phyloP scores from a whole-genome alignment of 2,888 invertebrate species.

The Mamestra brassicae region DNA sequence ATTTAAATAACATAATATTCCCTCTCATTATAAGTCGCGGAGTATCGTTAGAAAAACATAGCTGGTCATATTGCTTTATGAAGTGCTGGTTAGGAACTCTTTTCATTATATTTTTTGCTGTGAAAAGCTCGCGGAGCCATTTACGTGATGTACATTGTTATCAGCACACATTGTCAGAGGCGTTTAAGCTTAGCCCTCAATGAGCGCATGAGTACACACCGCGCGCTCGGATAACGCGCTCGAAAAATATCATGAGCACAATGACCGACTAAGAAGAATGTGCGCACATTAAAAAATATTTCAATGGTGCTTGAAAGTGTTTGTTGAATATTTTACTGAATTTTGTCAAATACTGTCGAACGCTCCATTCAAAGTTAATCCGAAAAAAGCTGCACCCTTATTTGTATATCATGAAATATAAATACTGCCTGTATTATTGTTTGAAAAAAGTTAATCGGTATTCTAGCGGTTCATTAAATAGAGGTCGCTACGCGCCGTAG shows the following conservation, averaged over 20 bases:
- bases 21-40: conserved; percentile 19
- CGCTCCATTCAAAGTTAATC: background rate
- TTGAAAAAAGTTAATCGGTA: conserved; percentile 1
- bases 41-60: conserved; percentile 26
- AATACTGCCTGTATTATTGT: background rate
- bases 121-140: conserved; percentile 48
- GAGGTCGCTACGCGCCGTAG: conserved; percentile 22
- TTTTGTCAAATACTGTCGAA: background rate
- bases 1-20: conserved; percentile 51
- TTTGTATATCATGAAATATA: background rate
- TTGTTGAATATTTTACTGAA: background rate
- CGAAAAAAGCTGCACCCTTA: background rate
- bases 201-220: conserved; percentile 62
- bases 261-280: conserved; percentile 50
- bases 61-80: conserved; percentile 30
- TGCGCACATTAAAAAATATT: conserved; percentile 32
- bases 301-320: conserved; percentile 17
- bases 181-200: conserved; percentile 59
- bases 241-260: conserved; percentile 55
- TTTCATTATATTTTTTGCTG: conserved; percentile 48
- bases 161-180: conserved; percentile 57
- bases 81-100: conserved; percentile 22
- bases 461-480: background rate
- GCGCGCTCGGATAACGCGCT: conserved; percentile 55
- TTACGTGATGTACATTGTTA: conserved; percentile 57